Evolutionary conservation across 2,797 vertebrate species (phyloP).

Genomic region (Bucorvus abyssinicus): DNA sequence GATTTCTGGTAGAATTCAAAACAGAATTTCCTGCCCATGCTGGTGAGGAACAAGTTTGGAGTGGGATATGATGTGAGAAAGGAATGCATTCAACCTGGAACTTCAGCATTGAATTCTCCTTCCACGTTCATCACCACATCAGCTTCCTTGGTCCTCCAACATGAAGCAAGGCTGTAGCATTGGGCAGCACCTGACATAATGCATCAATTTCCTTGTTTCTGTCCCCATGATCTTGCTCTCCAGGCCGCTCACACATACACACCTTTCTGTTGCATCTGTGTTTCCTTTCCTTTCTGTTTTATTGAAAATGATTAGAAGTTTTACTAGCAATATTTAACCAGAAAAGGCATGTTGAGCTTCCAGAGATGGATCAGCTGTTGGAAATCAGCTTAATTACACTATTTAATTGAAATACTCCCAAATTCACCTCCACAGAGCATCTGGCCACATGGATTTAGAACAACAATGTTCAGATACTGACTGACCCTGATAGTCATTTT

Average conservation of each 20-base stretch:
- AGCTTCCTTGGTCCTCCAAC: neutral
- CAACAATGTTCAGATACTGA: rapidly evolving
- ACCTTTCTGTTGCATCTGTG: neutral
- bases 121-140: neutral
- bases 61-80: neutral
- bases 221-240: neutral
- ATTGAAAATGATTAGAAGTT: neutral
- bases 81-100: neutral
- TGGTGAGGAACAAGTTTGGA: neutral
- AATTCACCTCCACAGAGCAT: neutral
- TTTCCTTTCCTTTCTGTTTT: neutral
- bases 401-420: neutral
- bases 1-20: neutral
- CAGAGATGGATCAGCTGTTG: neutral
- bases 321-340: neutral
- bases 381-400: neutral
- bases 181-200: neutral
- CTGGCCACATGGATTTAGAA: neutral
- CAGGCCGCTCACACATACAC: neutral
- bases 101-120: neutral
- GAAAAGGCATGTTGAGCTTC: neutral
- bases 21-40: neutral
- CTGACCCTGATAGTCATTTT: neutral
- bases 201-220: neutral
- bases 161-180: neutral